These are phyloP conservation scores for Plutomurus gul DNA, from an alignment of 1,140 invertebrate genomes.

Conservation along the genomic window DNA sequence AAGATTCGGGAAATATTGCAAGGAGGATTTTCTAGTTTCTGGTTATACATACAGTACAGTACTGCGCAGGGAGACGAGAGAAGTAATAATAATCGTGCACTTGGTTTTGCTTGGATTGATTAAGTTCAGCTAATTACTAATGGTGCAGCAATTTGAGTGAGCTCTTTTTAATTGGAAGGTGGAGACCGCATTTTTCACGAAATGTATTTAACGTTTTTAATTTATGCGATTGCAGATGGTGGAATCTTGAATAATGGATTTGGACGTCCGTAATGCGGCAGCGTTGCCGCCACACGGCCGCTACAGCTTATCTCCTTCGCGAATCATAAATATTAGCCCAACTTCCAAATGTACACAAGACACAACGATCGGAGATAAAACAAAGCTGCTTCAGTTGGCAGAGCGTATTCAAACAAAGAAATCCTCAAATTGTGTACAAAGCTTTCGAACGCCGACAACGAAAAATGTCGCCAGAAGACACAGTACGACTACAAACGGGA, in stretches of 20 bases:
- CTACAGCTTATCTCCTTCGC: neutral
- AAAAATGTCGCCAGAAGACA: neutral
- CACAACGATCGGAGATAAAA: conserved; percentile 39
- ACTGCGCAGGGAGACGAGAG: too few relatives aligned
- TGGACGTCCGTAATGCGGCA: neutral
- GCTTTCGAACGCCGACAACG: neutral
- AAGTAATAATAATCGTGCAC: too few relatives aligned
- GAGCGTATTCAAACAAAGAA: conserved; percentile 45
- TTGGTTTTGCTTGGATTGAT: too few relatives aligned
- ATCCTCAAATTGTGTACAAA: conserved; percentile 13
- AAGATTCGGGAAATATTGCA: too few relatives aligned
- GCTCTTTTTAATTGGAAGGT: too few relatives aligned
- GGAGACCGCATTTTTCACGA: too few relatives aligned
- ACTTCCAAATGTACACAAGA: neutral
- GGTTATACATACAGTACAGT: too few relatives aligned
- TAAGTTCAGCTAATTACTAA: too few relatives aligned
- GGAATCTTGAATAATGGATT: neutral
- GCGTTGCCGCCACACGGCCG: neutral
- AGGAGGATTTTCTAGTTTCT: too few relatives aligned
- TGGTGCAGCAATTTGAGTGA: too few relatives aligned
- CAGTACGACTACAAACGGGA: neutral
- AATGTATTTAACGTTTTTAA: too few relatives aligned
- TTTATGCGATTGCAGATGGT: too few relatives aligned
- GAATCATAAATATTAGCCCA: conserved; percentile 2
- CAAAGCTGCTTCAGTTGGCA: conserved; percentile 41